phyloP scores from a whole-genome alignment of 2,113 vertebrate species.

The Leucopsar rothschildi region DNA sequence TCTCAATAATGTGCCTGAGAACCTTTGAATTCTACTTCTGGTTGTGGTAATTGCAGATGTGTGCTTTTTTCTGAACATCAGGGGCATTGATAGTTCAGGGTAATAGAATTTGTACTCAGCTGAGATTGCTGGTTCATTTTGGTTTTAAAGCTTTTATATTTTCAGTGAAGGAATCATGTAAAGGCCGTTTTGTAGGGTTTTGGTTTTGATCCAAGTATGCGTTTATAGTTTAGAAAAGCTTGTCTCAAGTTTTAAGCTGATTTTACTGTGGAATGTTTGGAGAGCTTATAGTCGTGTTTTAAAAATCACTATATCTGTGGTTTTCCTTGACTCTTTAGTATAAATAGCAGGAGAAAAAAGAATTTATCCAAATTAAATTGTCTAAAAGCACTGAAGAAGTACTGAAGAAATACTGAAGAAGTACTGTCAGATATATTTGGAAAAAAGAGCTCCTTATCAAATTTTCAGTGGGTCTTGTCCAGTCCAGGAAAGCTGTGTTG shows the following conservation, averaged over 20 bases:
- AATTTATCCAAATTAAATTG: background rate
- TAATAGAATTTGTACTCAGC: background rate
- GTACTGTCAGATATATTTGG: background rate
- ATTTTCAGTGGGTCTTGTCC: background rate
- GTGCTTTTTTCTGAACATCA: background rate
- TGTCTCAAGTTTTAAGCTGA: background rate
- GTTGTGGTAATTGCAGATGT: background rate
- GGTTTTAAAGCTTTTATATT: background rate
- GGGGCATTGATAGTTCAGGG: background rate
- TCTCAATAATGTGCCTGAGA: background rate
- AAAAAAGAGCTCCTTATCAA: background rate
- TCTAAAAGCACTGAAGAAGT: background rate
- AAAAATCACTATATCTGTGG: background rate
- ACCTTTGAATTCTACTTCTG: background rate
- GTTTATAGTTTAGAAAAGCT: background rate
- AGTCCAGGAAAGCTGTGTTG: background rate
- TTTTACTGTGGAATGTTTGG: background rate
- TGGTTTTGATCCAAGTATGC: background rate
- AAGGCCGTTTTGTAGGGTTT: background rate
- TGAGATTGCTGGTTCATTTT: background rate
- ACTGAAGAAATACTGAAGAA: background rate
- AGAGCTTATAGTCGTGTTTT: background rate
- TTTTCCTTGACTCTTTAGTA: background rate
- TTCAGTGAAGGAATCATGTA: background rate
- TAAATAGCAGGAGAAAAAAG: background rate